Conservation (phyloP, 2,888 invertebrate species). For the Plagodis pulveraria region DNA sequence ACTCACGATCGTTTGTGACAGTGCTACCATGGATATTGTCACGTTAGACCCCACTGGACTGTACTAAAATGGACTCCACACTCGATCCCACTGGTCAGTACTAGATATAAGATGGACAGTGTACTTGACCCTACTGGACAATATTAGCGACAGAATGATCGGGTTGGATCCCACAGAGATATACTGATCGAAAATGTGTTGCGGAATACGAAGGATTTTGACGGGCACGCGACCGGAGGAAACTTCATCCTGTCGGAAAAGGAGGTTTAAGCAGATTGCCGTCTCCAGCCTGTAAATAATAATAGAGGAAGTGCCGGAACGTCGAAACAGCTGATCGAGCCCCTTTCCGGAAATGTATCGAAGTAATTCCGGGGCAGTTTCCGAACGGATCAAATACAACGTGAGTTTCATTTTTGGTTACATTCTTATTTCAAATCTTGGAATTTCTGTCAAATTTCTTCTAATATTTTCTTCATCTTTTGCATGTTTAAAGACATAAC, state of each 20-base stretch:
- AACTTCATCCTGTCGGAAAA: constrained; percentile 78
- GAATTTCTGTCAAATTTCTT: not conserved
- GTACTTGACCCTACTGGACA: constrained; percentile 76
- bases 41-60: constrained; percentile 80
- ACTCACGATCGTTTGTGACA: constrained; percentile 41
- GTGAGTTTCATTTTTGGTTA: constrained; percentile 55
- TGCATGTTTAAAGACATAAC: constrained; percentile 11
- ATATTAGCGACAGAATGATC: constrained; percentile 68
- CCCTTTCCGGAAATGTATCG: constrained; percentile 69
- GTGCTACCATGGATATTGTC: constrained; percentile 77
- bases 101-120: constrained; percentile 58
- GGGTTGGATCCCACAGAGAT: constrained; percentile 79
- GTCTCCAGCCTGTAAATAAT: constrained; percentile 70
- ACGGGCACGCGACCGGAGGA: constrained; percentile 76
- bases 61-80: constrained; percentile 73
- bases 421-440: constrained; percentile 15
- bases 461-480: constrained; percentile 19
- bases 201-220: constrained; percentile 73
- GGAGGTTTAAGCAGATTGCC: constrained; percentile 61
- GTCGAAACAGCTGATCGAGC: constrained; percentile 78
- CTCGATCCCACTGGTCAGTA: constrained; percentile 77
- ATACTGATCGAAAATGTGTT: constrained; percentile 79
- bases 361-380: constrained; percentile 38
- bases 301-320: constrained; percentile 67
- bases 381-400: constrained; percentile 41